These are phyloP conservation scores for Ormyrus rosae DNA, from an alignment of 2,888 invertebrate genomes.

Conservation along the genomic window DNA sequence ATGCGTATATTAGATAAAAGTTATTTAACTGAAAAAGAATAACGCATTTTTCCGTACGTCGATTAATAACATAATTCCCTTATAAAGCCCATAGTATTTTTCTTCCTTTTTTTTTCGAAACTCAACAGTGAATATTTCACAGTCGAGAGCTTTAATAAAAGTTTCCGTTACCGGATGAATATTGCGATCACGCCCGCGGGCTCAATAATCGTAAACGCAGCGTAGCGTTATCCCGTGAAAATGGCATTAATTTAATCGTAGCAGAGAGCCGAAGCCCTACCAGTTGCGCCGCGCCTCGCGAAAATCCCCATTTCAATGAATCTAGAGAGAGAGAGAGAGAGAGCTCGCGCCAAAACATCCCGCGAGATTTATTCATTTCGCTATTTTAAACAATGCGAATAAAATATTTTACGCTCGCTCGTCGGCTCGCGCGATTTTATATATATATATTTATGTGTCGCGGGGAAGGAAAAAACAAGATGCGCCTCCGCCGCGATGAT, in stretches of 20 bases:
- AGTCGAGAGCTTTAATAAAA: slow-evolving; percentile 37
- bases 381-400: slow-evolving; percentile 43
- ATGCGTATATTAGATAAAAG: too few relatives aligned
- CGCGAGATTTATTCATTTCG: slow-evolving; percentile 47
- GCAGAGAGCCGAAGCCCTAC: slow-evolving; percentile 23
- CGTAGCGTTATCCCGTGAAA: slow-evolving; percentile 48
- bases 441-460: too few relatives aligned
- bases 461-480: too few relatives aligned
- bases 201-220: slow-evolving; percentile 54
- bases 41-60: neutral
- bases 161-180: slow-evolving; percentile 46
- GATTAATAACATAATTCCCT: slow-evolving; percentile 17
- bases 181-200: slow-evolving; percentile 49
- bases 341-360: slow-evolving; percentile 15
- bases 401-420: slow-evolving; percentile 24
- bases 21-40: neutral
- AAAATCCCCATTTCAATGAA: slow-evolving; percentile 49
- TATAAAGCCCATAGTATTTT: neutral
- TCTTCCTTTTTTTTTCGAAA: neutral
- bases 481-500: too few relatives aligned
- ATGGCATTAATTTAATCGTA: slow-evolving; percentile 53
- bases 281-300: slow-evolving; percentile 40
- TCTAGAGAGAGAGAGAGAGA: neutral
- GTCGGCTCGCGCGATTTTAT: neutral
- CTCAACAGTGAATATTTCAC: slow-evolving; percentile 24